A percentile compares a stretch with the other conserved stretches of the same genome.
phyloP scores from a whole-genome alignment of 1,140 invertebrate species.

The Drosophila burlai region DNA sequence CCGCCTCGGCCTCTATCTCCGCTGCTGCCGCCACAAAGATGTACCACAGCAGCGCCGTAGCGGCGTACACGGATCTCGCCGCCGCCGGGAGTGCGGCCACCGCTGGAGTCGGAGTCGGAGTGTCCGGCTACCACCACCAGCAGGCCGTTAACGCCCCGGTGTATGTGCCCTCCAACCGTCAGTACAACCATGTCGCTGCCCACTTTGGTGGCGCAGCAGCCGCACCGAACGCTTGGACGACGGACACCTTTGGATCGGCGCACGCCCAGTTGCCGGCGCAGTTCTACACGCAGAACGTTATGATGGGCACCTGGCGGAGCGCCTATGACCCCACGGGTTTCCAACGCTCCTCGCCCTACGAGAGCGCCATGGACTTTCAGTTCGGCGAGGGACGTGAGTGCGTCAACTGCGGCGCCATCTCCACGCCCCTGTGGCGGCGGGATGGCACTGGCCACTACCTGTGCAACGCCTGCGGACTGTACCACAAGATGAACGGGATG shows the following conservation, averaged over 20 bases:
- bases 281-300: slow-evolving; percentile 90
- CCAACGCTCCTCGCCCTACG: slow-evolving; percentile 91
- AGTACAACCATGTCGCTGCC: slow-evolving; percentile 81
- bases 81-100: slow-evolving; percentile 80
- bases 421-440: slow-evolving; percentile 97
- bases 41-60: slow-evolving; percentile 81
- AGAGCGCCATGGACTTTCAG: slow-evolving; percentile 92
- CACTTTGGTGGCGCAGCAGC: slow-evolving; percentile 85
- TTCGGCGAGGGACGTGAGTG: slow-evolving; percentile 96
- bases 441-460: slow-evolving; percentile 98
- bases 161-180: slow-evolving; percentile 86
- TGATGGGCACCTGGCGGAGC: slow-evolving; percentile 92
- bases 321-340: slow-evolving; percentile 91
- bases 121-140: slow-evolving; percentile 77
- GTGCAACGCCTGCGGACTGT: slow-evolving; percentile 98
- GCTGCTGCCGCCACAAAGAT: slow-evolving; percentile 70
- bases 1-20: slow-evolving; percentile 44
- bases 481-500: slow-evolving; percentile 98
- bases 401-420: slow-evolving; percentile 98
- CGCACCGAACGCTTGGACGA: slow-evolving; percentile 84
- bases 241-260: slow-evolving; percentile 77
- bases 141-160: slow-evolving; percentile 85
- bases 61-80: slow-evolving; percentile 79
- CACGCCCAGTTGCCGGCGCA: slow-evolving; percentile 87
- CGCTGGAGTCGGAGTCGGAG: slow-evolving; percentile 64